Base-by-base conservation (phyloP, 2,888 invertebrate genomes). In the Lycia hirtaria region DNA sequence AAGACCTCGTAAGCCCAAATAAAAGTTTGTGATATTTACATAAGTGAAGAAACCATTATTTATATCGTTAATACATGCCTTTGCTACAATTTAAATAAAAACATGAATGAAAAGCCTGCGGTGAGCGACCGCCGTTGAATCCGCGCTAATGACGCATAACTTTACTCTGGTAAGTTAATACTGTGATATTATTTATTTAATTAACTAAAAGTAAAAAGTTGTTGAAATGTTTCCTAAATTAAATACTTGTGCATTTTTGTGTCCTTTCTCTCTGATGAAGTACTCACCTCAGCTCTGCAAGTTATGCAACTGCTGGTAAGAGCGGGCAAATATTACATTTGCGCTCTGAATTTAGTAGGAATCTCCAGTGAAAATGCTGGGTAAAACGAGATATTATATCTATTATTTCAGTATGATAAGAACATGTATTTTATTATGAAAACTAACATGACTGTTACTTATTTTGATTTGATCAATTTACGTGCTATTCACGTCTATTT, bases 141-240 rank as follows among this genome's bases (percentile, higher is more conserved):
- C 67, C 69, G 57, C 69, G 63, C 75, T 79, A 79, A 79, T 76
- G 77, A 79, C 62, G 71, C 67, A 55, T 61, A 72, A 69, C 69
- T 74, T 73, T 65, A 48, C 58, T 57, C 52, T 60, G 53, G 57
- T 40, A 41, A 66, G 64, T 68, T 69, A 63, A 62, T 67, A 60
- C 59, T 52, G 47, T 47, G 45, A 17, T 47, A 40, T 35, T 26
- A 47, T 51, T 32, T 44, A 22, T 28, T 38, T 49, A 7, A 48
- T 20, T 26, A 37, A 14, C 30, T 22, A 33, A 5, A 10, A 32
- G 12, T 22, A 4, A 17, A 10, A 14, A 6, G 4, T 4, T 20
- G 20, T 20, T 35, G 3, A 9, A 35, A 10, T 3, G 17, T 4
- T 35, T 35, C 10, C 3, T 20, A 38, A 38, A 20, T 38, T n/a